These are phyloP conservation scores for Hoplostethus atlanticus DNA, from an alignment of 2,797 vertebrate species.

Conservation along the genomic window DNA sequence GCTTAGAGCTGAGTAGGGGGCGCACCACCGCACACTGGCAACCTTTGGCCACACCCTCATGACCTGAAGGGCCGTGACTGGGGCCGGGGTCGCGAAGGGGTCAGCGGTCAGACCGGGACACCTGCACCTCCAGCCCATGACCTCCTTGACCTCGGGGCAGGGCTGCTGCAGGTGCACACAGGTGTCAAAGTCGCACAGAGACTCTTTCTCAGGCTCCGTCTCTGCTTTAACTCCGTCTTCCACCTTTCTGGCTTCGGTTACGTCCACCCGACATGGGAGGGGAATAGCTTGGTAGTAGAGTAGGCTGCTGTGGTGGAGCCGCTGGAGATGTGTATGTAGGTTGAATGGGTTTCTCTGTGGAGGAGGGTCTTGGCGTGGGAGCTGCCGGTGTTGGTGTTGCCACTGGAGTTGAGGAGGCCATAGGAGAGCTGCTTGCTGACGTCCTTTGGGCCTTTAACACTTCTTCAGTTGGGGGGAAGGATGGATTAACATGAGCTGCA, in stretches of 20 bases:
- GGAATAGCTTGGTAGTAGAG: not conserved
- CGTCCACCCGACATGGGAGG: not conserved
- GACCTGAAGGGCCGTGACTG: slow-evolving; percentile 25
- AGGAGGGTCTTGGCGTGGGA: not conserved
- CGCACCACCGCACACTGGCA: slow-evolving; percentile 27
- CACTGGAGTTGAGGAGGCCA: not conserved
- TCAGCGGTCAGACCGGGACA: slow-evolving; percentile 1
- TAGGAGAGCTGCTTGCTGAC: not conserved
- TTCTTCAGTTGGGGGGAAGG: not conserved
- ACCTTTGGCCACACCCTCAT: slow-evolving; percentile 6
- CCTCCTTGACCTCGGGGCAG: slow-evolving; percentile 13
- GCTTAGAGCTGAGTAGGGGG: slow-evolving; percentile 9
- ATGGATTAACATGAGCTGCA: no score
- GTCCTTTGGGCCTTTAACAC: not conserved
- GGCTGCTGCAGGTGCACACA: slow-evolving; percentile 29
- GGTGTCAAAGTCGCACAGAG: slow-evolving; percentile 29
- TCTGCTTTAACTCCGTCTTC: not conserved
- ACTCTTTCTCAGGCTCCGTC: not conserved
- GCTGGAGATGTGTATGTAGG: not conserved
- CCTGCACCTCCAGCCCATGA: slow-evolving; percentile 13
- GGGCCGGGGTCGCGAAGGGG: slow-evolving; percentile 7
- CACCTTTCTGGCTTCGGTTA: not conserved
- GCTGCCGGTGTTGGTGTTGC: no score
- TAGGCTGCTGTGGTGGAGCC: not conserved
- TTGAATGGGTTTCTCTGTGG: not conserved